Percentiles rank a stretch among this genome's conserved stretches.
Evolutionary conservation across 2,888 invertebrate genomes (phyloP).

Genomic region (Plagiodera versicolora): DNA sequence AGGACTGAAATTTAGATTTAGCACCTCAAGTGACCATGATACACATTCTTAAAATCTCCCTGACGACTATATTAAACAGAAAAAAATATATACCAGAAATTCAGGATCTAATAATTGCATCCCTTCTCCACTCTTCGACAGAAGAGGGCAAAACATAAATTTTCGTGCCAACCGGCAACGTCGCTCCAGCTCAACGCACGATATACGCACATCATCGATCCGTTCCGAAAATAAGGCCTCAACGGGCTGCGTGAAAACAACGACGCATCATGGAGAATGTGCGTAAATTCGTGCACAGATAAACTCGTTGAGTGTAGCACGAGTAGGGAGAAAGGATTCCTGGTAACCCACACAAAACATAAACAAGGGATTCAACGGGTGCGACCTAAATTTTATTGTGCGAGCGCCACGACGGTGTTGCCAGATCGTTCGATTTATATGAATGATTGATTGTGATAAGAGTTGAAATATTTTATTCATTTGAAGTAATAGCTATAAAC

Average conservation of each 20-base stretch:
- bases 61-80: no score
- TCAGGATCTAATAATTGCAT: no score
- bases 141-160: no score
- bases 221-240: constrained; percentile 19
- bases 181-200: background rate
- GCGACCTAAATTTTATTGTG: constrained; percentile 24
- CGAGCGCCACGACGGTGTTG: background rate
- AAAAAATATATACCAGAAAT: no score
- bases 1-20: no score
- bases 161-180: background rate
- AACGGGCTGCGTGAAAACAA: constrained; percentile 19
- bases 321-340: constrained; percentile 6
- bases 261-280: constrained; percentile 20
- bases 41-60: no score
- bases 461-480: no score
- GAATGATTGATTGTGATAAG: no score
- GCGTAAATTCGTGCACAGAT: constrained; percentile 5
- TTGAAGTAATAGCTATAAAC: no score
- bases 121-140: no score
- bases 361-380: constrained; percentile 3
- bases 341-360: constrained; percentile 7
- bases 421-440: no score
- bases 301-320: background rate
- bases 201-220: constrained; percentile 6
- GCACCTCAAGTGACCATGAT: no score